Conservation (phyloP, 2,113 vertebrate genomes). For the Scomber scombrus region DNA sequence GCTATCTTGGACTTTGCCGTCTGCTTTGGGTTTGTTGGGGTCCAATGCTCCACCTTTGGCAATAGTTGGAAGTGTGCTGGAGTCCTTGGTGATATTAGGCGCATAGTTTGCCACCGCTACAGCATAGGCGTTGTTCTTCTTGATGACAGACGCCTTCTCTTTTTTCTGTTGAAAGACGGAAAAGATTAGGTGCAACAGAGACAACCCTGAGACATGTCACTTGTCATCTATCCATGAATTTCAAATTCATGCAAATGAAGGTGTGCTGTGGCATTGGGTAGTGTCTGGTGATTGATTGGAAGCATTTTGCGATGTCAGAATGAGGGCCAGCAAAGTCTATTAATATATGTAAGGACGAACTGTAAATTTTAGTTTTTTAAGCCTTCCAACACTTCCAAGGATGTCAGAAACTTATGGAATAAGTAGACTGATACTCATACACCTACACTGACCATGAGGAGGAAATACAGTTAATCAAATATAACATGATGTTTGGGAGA, state of each 20-base stretch:
- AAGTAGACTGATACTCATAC: not conserved
- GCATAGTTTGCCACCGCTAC: slow-evolving; percentile 98
- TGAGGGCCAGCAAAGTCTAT: slow-evolving; percentile 6
- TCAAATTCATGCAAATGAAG: slow-evolving; percentile 22
- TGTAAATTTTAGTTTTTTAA: not conserved
- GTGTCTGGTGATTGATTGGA: slow-evolving; percentile 28
- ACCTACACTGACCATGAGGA: not conserved
- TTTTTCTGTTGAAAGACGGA: slow-evolving; percentile 91
- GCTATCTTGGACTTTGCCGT: slow-evolving; percentile 91
- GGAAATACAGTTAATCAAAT: not conserved
- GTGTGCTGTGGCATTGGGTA: not conserved
- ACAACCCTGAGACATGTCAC: not conserved
- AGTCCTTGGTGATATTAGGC: slow-evolving; percentile 96
- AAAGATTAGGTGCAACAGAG: slow-evolving; percentile 12
- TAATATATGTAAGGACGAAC: not conserved
- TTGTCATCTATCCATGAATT: slow-evolving; percentile 11
- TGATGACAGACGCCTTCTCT: slow-evolving; percentile 93
- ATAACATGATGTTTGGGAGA: not conserved
- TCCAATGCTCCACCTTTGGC: slow-evolving; percentile 93
- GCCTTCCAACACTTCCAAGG: not conserved
- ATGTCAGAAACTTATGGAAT: not conserved
- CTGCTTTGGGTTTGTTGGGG: slow-evolving; percentile 90
- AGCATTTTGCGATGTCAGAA: slow-evolving; percentile 24
- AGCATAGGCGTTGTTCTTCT: slow-evolving; percentile 98
- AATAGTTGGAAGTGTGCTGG: slow-evolving; percentile 93